Conservation (phyloP, 2,797 vertebrate genomes). For the Lemur catta region DNA sequence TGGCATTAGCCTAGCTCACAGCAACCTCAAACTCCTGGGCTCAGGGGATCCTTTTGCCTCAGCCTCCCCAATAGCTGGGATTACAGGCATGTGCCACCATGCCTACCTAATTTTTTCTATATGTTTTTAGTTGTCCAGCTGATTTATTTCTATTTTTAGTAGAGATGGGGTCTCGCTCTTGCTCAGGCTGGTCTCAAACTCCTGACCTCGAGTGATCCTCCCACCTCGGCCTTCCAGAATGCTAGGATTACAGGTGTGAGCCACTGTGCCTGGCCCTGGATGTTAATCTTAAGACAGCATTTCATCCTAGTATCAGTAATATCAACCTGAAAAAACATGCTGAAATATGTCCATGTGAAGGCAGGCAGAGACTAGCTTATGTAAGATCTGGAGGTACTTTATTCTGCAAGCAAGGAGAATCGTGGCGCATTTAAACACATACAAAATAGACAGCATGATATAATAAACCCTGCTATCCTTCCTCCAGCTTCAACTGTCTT, state of each 20-base stretch:
- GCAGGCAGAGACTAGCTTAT: not conserved
- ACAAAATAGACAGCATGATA: not conserved
- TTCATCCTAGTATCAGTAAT: not conserved
- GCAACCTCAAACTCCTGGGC: too few relatives aligned
- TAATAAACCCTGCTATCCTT: not conserved
- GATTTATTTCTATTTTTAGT: too few relatives aligned
- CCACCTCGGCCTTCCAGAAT: too few relatives aligned
- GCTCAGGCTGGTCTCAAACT: too few relatives aligned
- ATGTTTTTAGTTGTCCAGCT: too few relatives aligned
- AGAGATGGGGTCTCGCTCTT: too few relatives aligned
- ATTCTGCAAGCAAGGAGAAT: not conserved
- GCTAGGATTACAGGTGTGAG: not conserved
- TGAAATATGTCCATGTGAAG: not conserved
- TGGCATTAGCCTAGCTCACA: too few relatives aligned
- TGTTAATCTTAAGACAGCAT: not conserved
- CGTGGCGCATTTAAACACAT: not conserved
- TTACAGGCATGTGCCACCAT: too few relatives aligned
- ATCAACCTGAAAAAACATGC: not conserved
- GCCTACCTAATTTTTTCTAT: too few relatives aligned
- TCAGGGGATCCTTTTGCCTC: too few relatives aligned
- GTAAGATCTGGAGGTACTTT: not conserved
- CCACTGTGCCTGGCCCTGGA: not conserved
- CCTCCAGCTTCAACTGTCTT: not conserved
- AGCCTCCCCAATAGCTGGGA: too few relatives aligned
- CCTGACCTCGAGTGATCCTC: too few relatives aligned